A percentile compares a stretch with the other conserved stretches of the same genome.
Conservation (phyloP, 2,113 vertebrate species). For the Ellobius talpinus region DNA sequence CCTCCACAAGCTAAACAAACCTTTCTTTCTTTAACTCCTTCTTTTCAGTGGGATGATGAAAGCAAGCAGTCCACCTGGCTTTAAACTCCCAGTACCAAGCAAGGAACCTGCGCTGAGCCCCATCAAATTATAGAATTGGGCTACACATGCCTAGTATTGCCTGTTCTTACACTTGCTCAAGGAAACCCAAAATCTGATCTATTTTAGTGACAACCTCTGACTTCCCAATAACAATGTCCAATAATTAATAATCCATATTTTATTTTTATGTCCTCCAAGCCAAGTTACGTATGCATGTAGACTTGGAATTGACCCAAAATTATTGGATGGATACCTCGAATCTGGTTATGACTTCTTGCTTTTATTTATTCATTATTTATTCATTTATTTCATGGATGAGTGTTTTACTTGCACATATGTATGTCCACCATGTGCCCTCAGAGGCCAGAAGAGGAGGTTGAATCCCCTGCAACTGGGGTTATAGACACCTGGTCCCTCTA, state of each 20-base stretch:
- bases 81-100: neutral
- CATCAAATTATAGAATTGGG: neutral
- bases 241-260: neutral
- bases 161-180: neutral
- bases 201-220: neutral
- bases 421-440: neutral
- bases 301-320: neutral
- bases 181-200: neutral
- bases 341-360: neutral
- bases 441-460: neutral
- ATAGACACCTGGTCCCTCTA: neutral
- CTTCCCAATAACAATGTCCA: neutral
- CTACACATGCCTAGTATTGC: neutral
- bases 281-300: neutral
- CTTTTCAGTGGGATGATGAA: neutral
- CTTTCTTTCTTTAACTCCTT: neutral
- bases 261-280: neutral
- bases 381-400: neutral
- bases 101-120: no score
- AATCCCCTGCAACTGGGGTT: neutral
- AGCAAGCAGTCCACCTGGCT: no score
- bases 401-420: neutral
- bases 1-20: neutral
- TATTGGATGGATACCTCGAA: neutral
- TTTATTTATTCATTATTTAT: neutral